Evolutionary conservation across 1,140 invertebrate genomes (phyloP).

Genomic region (Maniola jurtina): DNA sequence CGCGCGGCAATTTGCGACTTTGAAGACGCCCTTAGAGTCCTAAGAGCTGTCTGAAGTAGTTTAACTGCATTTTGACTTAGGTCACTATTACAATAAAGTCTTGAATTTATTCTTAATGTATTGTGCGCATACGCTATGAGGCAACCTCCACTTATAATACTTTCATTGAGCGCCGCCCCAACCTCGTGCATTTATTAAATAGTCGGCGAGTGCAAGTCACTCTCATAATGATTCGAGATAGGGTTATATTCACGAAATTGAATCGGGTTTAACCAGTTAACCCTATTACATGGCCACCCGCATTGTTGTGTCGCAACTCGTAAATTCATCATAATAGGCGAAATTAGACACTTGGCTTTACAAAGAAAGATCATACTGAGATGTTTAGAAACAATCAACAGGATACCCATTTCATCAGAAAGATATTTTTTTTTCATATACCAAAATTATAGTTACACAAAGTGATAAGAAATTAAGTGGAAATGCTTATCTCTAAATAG

Average conservation of each 20-base stretch:
- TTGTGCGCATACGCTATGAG: constrained; percentile 1
- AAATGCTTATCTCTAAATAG: too few relatives aligned
- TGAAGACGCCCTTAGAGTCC: too few relatives aligned
- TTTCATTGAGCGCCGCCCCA: constrained; percentile 6
- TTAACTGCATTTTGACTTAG: too few relatives aligned
- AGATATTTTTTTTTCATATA: too few relatives aligned
- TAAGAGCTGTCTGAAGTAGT: too few relatives aligned
- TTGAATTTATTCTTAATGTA: constrained; percentile 1
- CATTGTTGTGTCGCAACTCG: constrained; percentile 27
- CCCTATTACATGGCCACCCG: constrained; percentile 51
- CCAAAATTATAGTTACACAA: too few relatives aligned
- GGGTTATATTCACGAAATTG: constrained; percentile 38
- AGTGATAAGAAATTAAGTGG: too few relatives aligned
- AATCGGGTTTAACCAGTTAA: constrained; percentile 42
- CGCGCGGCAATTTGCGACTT: too few relatives aligned
- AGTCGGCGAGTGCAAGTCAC: constrained; percentile 33
- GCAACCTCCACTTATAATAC: constrained; percentile 8
- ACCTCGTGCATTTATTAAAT: constrained; percentile 24
- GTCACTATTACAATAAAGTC: too few relatives aligned
- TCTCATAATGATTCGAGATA: constrained; percentile 22
- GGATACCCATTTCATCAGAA: too few relatives aligned
- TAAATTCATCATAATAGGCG: background rate
- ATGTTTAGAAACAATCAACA: too few relatives aligned
- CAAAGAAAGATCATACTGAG: too few relatives aligned
- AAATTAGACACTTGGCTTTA: background rate